phyloP scores from a whole-genome alignment of 2,797 vertebrate genomes.

The Cryptoprocta ferox region DNA sequence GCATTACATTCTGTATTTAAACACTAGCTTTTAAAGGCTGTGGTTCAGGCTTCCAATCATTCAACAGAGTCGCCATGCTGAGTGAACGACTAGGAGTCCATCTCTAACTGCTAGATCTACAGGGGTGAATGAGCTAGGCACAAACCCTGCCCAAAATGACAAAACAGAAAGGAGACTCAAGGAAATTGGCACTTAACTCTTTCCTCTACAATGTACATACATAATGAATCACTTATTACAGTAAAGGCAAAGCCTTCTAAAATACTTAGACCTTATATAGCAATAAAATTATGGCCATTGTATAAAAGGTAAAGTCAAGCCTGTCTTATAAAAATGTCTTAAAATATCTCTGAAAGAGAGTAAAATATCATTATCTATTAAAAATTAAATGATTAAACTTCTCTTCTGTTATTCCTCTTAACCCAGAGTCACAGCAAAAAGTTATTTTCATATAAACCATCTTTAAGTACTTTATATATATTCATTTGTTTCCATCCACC shows the following conservation, averaged over 20 bases:
- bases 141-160: neutral
- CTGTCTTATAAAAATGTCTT: neutral
- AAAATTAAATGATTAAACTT: neutral
- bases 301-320: neutral
- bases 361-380: slow-evolving; percentile 45
- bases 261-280: neutral
- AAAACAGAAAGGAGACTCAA: neutral
- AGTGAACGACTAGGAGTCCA: neutral
- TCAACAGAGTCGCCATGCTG: neutral
- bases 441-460: slow-evolving; percentile 27
- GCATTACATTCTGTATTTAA: neutral
- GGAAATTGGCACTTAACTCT: neutral
- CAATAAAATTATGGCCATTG: slow-evolving; percentile 29
- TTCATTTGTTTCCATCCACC: neutral
- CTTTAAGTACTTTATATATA: neutral
- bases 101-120: neutral
- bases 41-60: neutral
- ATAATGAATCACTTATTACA: neutral
- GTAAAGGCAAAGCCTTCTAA: neutral
- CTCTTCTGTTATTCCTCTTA: slow-evolving; percentile 15
- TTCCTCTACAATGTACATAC: neutral
- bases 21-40: slow-evolving; percentile 31
- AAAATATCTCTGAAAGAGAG: slow-evolving; percentile 46
- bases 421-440: slow-evolving; percentile 15
- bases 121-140: neutral